Percentiles rank a stretch among this genome's conserved stretches.
Evolutionary conservation across 2,113 vertebrate genomes (phyloP).

Genomic region (Collichthys lucidus): DNA sequence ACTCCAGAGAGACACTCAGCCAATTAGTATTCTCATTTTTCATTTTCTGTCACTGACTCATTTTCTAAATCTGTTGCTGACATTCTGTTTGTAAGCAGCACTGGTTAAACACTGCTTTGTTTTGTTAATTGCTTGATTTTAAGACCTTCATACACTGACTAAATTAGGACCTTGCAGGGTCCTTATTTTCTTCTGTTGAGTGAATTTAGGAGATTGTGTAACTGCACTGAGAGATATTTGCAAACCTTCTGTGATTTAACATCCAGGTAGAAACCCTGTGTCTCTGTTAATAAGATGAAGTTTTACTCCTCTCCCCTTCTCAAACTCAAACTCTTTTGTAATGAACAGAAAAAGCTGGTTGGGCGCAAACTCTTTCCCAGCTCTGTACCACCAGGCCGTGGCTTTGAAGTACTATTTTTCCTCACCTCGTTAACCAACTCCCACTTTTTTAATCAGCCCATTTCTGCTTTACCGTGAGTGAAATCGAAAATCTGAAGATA

Average conservation of each 20-base stretch:
- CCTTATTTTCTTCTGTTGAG: background rate
- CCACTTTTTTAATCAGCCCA: conserved; percentile 50
- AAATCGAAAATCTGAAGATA: conserved; percentile 62
- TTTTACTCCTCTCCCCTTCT: background rate
- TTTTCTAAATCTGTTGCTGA: conserved; percentile 29
- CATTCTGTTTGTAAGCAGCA: conserved; percentile 7
- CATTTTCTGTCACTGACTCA: conserved; percentile 23
- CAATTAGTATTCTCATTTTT: conserved; percentile 36
- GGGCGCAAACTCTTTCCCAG: conserved; percentile 15
- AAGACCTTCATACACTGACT: background rate
- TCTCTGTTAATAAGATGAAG: background rate
- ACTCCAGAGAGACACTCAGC: conserved; percentile 20
- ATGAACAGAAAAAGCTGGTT: conserved; percentile 36
- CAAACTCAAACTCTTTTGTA: conserved; percentile 2
- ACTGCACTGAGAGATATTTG: conserved; percentile 3
- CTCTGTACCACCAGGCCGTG: conserved; percentile 1
- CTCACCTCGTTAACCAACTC: conserved; percentile 60
- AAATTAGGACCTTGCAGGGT: background rate
- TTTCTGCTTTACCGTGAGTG: conserved; percentile 46
- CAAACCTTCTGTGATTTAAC: background rate
- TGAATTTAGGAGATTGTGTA: background rate
- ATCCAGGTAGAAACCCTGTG: background rate
- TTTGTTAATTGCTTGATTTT: conserved; percentile 9
- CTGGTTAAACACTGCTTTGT: background rate
- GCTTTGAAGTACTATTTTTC: conserved; percentile 46